Percentiles rank a stretch among this genome's conserved stretches.
Evolutionary conservation across 2,888 invertebrate species (phyloP).

Genomic region (Sinopyrophorus schimmeli): DNA sequence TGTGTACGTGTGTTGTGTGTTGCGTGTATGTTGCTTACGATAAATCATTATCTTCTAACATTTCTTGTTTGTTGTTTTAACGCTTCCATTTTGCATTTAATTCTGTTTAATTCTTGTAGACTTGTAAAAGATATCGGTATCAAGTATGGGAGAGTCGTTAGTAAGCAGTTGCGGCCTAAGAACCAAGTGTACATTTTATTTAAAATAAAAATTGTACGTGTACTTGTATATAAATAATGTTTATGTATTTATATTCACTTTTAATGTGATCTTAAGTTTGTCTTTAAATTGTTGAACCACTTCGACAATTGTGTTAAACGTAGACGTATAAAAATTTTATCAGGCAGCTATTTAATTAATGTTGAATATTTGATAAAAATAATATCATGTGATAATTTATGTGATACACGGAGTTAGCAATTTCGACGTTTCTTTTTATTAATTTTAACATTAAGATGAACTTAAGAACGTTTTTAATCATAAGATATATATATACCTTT

Average conservation of each 20-base stretch:
- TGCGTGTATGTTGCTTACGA: constrained; percentile 3
- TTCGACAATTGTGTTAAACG: too few relatives aligned
- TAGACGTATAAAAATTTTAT: too few relatives aligned
- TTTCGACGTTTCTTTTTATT: too few relatives aligned
- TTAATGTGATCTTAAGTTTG: not conserved
- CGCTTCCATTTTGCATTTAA: constrained; percentile 1
- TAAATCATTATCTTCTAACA: too few relatives aligned
- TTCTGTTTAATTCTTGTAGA: constrained; percentile 40
- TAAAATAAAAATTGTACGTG: constrained; percentile 41
- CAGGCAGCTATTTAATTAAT: too few relatives aligned
- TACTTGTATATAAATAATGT: constrained; percentile 1
- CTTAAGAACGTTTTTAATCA: too few relatives aligned
- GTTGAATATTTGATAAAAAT: too few relatives aligned
- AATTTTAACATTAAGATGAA: too few relatives aligned
- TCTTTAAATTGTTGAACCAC: too few relatives aligned
- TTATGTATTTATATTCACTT: not conserved
- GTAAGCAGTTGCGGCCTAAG: constrained; percentile 25
- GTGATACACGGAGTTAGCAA: too few relatives aligned
- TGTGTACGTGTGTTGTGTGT: constrained; percentile 15
- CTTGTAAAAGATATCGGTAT: constrained; percentile 40
- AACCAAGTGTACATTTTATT: constrained; percentile 45
- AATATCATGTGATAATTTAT: too few relatives aligned
- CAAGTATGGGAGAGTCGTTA: constrained; percentile 42
- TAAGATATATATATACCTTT: too few relatives aligned
- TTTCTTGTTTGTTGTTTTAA: not conserved